Evolutionary conservation across 1,140 invertebrate genomes (phyloP).

Genomic region (Frieseomelitta varia): DNA sequence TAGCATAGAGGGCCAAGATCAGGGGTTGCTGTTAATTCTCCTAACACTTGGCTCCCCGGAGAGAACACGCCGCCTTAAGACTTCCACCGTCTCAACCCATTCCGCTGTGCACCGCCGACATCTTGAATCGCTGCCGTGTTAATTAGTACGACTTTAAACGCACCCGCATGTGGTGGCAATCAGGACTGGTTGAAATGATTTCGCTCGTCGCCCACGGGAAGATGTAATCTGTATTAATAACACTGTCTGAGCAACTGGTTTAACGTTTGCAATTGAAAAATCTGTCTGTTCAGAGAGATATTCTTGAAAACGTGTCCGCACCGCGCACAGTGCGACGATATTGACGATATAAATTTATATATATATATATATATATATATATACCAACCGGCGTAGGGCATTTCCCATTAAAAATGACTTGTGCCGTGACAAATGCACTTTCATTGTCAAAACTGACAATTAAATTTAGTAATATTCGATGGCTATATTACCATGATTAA

Average conservation of each 20-base stretch:
- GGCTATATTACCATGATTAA: too few relatives aligned
- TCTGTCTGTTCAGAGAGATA: neutral
- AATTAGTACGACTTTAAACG: slow-evolving; percentile 79
- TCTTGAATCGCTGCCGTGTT: slow-evolving; percentile 78
- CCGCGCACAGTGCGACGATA: neutral
- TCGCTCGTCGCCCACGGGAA: slow-evolving; percentile 44
- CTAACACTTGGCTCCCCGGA: slow-evolving; percentile 77
- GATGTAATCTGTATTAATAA: slow-evolving; percentile 50
- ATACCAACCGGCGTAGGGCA: too few relatives aligned
- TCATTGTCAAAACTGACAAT: too few relatives aligned
- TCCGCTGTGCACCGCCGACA: slow-evolving; percentile 61
- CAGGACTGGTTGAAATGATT: slow-evolving; percentile 62
- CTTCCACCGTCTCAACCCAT: slow-evolving; percentile 72
- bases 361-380: neutral
- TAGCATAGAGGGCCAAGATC: slow-evolving; percentile 79
- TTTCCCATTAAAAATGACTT: too few relatives aligned
- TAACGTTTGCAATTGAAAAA: slow-evolving; percentile 26
- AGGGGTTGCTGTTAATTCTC: slow-evolving; percentile 81
- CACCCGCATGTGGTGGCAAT: slow-evolving; percentile 66
- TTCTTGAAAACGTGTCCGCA: neutral
- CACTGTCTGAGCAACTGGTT: slow-evolving; percentile 17
- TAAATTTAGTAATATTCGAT: too few relatives aligned
- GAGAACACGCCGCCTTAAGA: slow-evolving; percentile 80
- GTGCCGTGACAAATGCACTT: too few relatives aligned
- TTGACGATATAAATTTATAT: neutral